These are phyloP conservation scores for Microtus oregoni DNA, from an alignment of 2,113 vertebrate species.

Conservation along the genomic window DNA sequence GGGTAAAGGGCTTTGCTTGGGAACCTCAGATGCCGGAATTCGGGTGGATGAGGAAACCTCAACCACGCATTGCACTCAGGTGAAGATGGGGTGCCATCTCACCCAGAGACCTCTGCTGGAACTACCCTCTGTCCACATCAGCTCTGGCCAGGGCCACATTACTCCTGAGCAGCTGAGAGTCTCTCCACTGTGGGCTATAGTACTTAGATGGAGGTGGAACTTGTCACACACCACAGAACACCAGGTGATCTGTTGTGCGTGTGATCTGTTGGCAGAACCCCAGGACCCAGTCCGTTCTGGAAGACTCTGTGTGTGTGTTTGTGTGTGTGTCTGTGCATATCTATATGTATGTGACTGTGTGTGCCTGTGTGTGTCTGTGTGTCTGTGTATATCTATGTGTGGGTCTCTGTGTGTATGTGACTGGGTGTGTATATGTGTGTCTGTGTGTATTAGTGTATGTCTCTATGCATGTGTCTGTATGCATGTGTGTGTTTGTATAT, in stretches of 20 bases:
- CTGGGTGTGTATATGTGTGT: neutral
- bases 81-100: neutral
- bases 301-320: neutral
- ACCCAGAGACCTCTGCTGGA: neutral
- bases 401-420: neutral
- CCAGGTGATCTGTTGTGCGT: no score
- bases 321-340: neutral
- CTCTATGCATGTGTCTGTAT: neutral
- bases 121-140: no score
- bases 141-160: neutral
- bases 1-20: neutral
- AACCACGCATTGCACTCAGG: neutral
- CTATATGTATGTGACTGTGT: neutral
- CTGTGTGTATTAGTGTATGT: neutral
- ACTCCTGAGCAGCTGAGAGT: neutral
- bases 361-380: neutral
- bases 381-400: neutral
- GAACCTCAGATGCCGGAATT: neutral
- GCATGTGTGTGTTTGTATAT: neutral
- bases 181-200: neutral
- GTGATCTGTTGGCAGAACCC: neutral
- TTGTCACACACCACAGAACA: neutral
- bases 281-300: neutral
- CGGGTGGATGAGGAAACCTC: neutral
- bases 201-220: neutral